Evolutionary conservation across 2,888 invertebrate species (phyloP).

Genomic region (Quadroppia sp.): DNA sequence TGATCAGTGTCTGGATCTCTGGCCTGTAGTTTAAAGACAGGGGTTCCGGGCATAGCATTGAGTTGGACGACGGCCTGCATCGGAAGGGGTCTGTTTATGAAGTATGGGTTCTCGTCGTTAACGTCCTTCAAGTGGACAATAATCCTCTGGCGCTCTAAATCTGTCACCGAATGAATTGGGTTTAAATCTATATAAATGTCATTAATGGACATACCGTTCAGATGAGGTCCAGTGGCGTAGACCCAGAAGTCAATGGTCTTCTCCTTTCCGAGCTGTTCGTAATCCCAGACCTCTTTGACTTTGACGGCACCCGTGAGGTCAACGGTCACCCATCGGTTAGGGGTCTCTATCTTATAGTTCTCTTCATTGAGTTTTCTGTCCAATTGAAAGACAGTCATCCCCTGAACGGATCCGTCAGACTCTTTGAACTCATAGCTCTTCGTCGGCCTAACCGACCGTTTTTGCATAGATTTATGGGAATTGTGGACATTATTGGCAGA

Average conservation of each 20-base stretch:
- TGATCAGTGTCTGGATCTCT: constrained; percentile 94
- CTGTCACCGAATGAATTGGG: constrained; percentile 54
- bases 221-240: constrained; percentile 82
- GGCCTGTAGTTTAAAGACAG: constrained; percentile 94
- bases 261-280: constrained; percentile 86
- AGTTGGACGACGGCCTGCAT: constrained; percentile 96
- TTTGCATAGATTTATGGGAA: constrained; percentile 33
- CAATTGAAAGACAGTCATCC: constrained; percentile 78
- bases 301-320: constrained; percentile 85
- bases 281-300: constrained; percentile 95
- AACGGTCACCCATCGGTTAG: constrained; percentile 86
- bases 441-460: constrained; percentile 67
- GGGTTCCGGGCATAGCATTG: constrained; percentile 90
- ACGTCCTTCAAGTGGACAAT: constrained; percentile 92
- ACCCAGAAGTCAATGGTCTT: constrained; percentile 96
- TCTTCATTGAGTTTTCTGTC: constrained; percentile 88
- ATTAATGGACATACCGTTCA: constrained; percentile 60
- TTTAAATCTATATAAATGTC: not conserved
- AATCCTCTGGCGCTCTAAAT: constrained; percentile 78
- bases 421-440: constrained; percentile 88
- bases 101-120: constrained; percentile 94
- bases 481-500: constrained; percentile 12
- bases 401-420: constrained; percentile 81
- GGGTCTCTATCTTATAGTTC: constrained; percentile 86
- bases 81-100: constrained; percentile 92